Evolutionary conservation across 1,140 invertebrate species (phyloP).

Genomic region (Pinna nobilis): DNA sequence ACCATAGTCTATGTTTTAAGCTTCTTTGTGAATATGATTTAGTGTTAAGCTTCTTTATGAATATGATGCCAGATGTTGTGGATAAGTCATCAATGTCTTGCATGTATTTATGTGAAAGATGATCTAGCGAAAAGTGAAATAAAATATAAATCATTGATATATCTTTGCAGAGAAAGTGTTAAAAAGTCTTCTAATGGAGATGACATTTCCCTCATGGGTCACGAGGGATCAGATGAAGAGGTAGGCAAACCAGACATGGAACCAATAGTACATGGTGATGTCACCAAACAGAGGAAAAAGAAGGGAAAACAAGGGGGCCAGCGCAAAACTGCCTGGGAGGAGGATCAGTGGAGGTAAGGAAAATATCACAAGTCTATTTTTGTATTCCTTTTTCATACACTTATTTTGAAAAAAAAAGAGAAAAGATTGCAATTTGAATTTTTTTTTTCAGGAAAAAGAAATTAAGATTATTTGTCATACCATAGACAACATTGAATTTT

Average conservation of each 20-base stretch:
- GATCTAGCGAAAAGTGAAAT: not conserved
- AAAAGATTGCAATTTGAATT: too few species aligned
- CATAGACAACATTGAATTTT: too few species aligned
- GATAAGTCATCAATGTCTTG: not conserved
- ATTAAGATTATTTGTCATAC: too few species aligned
- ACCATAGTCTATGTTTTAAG: too few species aligned
- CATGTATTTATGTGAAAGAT: not conserved
- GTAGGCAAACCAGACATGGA: slow-evolving; percentile 8
- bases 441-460: too few species aligned
- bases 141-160: not conserved
- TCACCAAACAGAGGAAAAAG: not conserved
- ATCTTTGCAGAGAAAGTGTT: not conserved
- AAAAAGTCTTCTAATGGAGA: not conserved
- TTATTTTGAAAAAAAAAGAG: too few species aligned
- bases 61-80: not conserved
- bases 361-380: too few species aligned
- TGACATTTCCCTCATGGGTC: slow-evolving; percentile 12
- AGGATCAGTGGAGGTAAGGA: slow-evolving; percentile 11
- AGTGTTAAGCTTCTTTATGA: too few species aligned
- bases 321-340: slow-evolving; percentile 9
- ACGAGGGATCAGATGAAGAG: slow-evolving; percentile 28
- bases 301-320: not conserved
- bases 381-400: too few species aligned
- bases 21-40: too few species aligned
- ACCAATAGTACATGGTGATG: not conserved